Base-by-base conservation (phyloP, 1,140 invertebrate genomes). In the Drosophila ohnishii region DNA sequence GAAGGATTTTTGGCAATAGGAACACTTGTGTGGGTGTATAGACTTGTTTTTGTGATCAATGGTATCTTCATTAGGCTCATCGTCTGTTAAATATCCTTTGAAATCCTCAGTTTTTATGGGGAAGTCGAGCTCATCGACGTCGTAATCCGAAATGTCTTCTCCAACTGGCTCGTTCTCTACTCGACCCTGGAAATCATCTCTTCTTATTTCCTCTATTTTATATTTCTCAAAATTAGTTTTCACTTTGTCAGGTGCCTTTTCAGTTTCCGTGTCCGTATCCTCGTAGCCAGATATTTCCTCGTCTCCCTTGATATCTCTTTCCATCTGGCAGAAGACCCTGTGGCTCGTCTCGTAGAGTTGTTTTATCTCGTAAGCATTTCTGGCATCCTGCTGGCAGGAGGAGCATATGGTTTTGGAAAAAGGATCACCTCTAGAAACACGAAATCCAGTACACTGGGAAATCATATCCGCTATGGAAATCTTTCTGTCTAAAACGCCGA, bases 391-490 rank as follows among this genome's bases (percentile, higher is more conserved):
- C 16, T 51, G 34, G 50, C 50, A 51, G 1, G 50, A 1, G 11
- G 11, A 1, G 30, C 50, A 51, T 1, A 51, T 34, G 16, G 16
- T 9, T 51, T 51, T 34, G 11, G 50, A 7, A 51, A 34, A 51
- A 1, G 7, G 16, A 51, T 51, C 50, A 3, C 11, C 50, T 34
- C 2, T 34, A 51, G 6, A 34, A 19, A 51, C 16, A 0, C 11
- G 7, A 22, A 9, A 34, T 2, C 50, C 50, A 3, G 50, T 51
- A 5, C 50, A 51, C 16, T 51, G 50, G 16, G 50, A 34, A 8
- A 51, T 51, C 50, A 51, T 51, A 14, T 34, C 6, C 30, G 50
- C 50, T 22, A 51, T 34, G 34, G 50, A 34, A 34, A 51, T 34
- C 5, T 16, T 34, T 19, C 16, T 51, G 2, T 34, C 16, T 13